These are phyloP conservation scores for Orientallactaga sibirica DNA, from an alignment of 2,797 vertebrate species.

Conservation along the genomic window DNA sequence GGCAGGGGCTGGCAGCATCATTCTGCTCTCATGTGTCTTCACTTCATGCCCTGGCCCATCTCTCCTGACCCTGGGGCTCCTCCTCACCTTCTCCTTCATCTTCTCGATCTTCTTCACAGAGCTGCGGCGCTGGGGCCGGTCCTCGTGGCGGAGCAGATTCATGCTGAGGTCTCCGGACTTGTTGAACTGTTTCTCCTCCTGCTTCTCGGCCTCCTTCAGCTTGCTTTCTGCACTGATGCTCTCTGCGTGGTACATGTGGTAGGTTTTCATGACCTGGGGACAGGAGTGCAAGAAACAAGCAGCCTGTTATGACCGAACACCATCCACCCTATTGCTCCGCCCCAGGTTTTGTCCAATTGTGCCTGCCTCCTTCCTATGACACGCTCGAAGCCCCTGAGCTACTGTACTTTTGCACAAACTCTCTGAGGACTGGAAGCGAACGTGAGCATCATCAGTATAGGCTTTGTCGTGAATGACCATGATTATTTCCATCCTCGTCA, in stretches of 20 bases:
- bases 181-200: conserved; percentile 99
- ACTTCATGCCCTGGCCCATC: rapidly evolving
- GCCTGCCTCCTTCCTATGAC: background rate
- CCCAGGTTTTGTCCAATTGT: background rate
- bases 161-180: conserved; percentile 96
- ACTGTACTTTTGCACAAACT: background rate
- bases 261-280: conserved; percentile 99
- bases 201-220: conserved; percentile 98
- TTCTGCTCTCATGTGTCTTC: no score
- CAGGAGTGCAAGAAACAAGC: background rate
- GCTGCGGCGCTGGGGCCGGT: conserved; percentile 96
- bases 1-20: background rate
- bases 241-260: conserved; percentile 99
- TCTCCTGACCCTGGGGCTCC: rapidly evolving
- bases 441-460: rapidly evolving
- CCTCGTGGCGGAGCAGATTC: conserved; percentile 96
- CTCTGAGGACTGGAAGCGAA: background rate
- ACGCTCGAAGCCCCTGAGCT: background rate
- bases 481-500: background rate
- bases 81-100: conserved; percentile 97
- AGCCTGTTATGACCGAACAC: background rate
- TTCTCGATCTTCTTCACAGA: conserved; percentile 99
- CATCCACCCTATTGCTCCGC: background rate
- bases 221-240: conserved; percentile 99
- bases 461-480: background rate